A percentile compares a stretch with the other conserved stretches of the same genome.
These are phyloP conservation scores for Gadopsis bispinosus DNA, from an alignment of 2,797 vertebrate genomes.

Conservation along the genomic window DNA sequence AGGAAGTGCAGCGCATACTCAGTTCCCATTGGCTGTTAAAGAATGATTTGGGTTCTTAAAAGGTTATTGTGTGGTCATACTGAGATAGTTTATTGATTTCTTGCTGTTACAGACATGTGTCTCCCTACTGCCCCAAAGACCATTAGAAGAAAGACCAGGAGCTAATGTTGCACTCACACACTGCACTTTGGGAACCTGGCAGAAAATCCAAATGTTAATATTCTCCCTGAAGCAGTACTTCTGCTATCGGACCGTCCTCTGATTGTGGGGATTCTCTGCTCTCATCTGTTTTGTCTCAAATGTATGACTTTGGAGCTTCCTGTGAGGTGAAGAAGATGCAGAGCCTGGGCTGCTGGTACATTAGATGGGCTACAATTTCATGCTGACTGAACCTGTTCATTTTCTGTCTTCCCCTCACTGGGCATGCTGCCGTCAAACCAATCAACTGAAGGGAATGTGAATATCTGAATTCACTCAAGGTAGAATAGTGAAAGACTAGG, in stretches of 20 bases:
- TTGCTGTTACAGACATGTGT: slow-evolving; percentile 46
- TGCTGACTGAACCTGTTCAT: slow-evolving; percentile 33
- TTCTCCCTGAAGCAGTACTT: slow-evolving; percentile 22
- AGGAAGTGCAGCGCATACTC: slow-evolving; percentile 41
- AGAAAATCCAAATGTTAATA: slow-evolving; percentile 25
- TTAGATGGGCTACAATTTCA: slow-evolving; percentile 24
- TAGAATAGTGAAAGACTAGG: slow-evolving; percentile 28
- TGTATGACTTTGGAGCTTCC: slow-evolving; percentile 19
- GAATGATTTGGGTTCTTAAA: slow-evolving; percentile 48
- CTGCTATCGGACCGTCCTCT: slow-evolving; percentile 14
- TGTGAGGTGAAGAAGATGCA: slow-evolving; percentile 19
- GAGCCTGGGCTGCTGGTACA: not conserved
- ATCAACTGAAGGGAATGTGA: slow-evolving; percentile 17
- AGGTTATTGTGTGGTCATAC: slow-evolving; percentile 58
- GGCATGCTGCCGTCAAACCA: slow-evolving; percentile 26
- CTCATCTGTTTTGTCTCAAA: slow-evolving; percentile 23
- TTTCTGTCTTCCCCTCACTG: slow-evolving; percentile 22
- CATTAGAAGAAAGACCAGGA: slow-evolving; percentile 45
- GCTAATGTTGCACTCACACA: slow-evolving; percentile 13
- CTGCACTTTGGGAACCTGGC: slow-evolving; percentile 28
- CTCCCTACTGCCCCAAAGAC: slow-evolving; percentile 28
- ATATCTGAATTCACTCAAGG: slow-evolving; percentile 21
- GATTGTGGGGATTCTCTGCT: slow-evolving; percentile 12
- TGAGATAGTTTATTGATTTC: slow-evolving; percentile 75
- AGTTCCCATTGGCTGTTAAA: slow-evolving; percentile 47